Percentiles rank a stretch among this genome's conserved stretches.
Conservation (phyloP, 1,140 invertebrate genomes). For the Sinonovacula constricta region DNA sequence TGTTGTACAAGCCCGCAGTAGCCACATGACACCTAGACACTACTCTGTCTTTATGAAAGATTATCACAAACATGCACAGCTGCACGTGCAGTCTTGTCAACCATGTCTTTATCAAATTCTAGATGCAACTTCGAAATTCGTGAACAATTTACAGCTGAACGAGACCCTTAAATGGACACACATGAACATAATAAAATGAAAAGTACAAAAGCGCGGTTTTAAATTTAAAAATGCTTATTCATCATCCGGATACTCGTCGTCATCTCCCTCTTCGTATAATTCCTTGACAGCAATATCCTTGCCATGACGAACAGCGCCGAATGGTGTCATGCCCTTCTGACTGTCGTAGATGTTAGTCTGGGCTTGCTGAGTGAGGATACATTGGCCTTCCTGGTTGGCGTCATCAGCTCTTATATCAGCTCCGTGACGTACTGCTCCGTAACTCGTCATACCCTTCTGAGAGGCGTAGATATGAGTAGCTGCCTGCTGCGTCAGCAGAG, state of each 20-base stretch:
- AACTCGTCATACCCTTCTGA: conserved; percentile 91
- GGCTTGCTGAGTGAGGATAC: conserved; percentile 92
- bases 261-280: conserved; percentile 83
- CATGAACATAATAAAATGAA: too few species aligned
- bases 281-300: conserved; percentile 78
- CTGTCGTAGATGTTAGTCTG: conserved; percentile 89
- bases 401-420: conserved; percentile 55
- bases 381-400: conserved; percentile 80
- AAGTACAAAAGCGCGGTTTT: too few species aligned
- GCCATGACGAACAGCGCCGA: conserved; percentile 61
- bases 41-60: too few species aligned
- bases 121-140: conserved; percentile 29
- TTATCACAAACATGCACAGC: too few species aligned
- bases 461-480: conserved; percentile 94
- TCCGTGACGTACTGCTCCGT: conserved; percentile 83
- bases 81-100: too few species aligned
- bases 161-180: too few species aligned
- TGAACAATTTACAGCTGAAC: too few species aligned
- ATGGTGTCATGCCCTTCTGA: conserved; percentile 78
- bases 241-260: conserved; percentile 42
- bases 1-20: too few species aligned
- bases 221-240: too few species aligned
- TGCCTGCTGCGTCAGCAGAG: conserved; percentile 93
- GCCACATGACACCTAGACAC: too few species aligned
- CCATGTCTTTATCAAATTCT: conserved; percentile 35